Evolutionary conservation across 1,140 invertebrate genomes (phyloP), one percentile per base, ranked within the genome.

Genomic region (Samia ricini): DNA sequence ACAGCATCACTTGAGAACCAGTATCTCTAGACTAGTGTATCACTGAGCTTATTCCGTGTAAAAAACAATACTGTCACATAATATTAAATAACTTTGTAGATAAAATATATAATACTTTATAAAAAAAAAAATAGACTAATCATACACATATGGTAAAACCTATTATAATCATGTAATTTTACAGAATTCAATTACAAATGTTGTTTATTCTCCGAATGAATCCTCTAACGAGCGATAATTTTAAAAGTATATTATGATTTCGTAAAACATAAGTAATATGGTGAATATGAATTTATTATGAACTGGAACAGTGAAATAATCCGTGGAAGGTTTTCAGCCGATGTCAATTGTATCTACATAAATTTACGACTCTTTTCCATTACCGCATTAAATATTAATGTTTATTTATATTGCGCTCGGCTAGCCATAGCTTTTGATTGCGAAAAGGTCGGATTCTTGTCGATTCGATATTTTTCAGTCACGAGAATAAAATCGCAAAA

Each of bases 281-380:
- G 33, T 42, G 12, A 4, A 42, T 15, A 42, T 42, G 33, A 42
- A 12, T 12, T 12, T 15, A 42, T 42, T 42, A 12, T 7, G n/a
- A 10, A 42, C 4, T 3, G n/a, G 15, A 7, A 15, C 33, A 42
- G 10, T 12, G 33, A 42, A 2, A 42, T 42, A 42, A 21, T 10
- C 19, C 8, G 51, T 23, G 19, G 51, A 52, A 3, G 20, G 4
- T 52, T 52, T 52, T 52, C 19, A 52, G 51, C 15, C 22, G 7
- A 23, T 21, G 51, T 52, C 51, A 52, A 52, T 52, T 20, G 7
- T 23, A 23, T 52, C 15, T 8, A n/a, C 51, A 61, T 58, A 26
- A 72, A 77, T 72, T 75, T 77, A 75, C 51, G 58, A 24, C 55
- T 50, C 36, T 60, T 55, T 48, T 66, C 72, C 76, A 78, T 78